Conservation (phyloP, 2,113 vertebrate species). For the Arenaria interpres region DNA sequence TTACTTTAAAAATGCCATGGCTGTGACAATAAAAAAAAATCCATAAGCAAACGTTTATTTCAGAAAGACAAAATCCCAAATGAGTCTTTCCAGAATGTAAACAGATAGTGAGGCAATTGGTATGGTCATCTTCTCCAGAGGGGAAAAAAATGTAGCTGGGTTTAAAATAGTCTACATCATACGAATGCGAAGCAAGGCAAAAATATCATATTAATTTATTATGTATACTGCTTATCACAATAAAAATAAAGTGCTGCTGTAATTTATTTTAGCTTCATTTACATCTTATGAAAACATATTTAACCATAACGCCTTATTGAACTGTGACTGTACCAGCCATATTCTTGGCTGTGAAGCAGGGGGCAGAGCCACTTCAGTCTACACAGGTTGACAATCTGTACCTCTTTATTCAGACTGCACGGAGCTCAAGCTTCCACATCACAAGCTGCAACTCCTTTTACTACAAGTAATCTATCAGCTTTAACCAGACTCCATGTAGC, state of each 20-base stretch:
- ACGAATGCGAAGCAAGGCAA: not conserved
- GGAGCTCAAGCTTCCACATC: not conserved
- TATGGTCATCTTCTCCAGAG: conserved; percentile 42
- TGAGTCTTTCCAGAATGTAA: conserved; percentile 54
- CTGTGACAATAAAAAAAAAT: conserved; percentile 78
- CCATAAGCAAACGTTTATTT: conserved; percentile 61
- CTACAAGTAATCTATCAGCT: not conserved
- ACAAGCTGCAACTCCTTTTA: not conserved
- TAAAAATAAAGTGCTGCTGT: conserved; percentile 31
- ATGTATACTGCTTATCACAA: conserved; percentile 24
- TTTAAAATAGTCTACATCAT: conserved; percentile 38
- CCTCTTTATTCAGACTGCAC: not conserved
- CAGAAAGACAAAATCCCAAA: conserved; percentile 66
- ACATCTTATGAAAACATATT: conserved; percentile 9
- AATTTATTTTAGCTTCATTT: conserved; percentile 29
- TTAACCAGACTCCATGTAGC: not conserved
- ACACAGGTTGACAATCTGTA: not conserved
- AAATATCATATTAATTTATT: not conserved
- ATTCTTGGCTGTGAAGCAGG: not conserved
- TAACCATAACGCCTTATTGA: not conserved
- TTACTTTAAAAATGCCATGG: conserved; percentile 78
- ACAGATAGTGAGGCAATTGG: conserved; percentile 65
- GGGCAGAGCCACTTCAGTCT: not conserved
- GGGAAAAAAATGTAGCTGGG: not conserved
- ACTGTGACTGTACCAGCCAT: not conserved